phyloP scores from a whole-genome alignment of 2,797 vertebrate species.

The Cottoperca gobio region DNA sequence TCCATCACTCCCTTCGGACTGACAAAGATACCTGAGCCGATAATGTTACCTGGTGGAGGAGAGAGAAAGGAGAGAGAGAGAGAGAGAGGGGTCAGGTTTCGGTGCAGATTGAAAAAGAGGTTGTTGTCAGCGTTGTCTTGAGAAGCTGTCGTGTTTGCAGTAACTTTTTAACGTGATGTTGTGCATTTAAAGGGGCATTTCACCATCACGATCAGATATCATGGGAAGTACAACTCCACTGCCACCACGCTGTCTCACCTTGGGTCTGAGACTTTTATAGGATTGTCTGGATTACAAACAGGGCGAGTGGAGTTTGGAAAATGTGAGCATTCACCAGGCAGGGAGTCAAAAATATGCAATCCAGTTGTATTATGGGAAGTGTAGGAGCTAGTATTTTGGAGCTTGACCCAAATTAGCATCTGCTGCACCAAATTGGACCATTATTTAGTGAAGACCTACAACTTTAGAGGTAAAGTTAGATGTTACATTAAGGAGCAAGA shows the following conservation, averaged over 20 bases:
- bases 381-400: not conserved
- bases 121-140: not conserved
- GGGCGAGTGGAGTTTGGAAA: not conserved
- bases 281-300: not conserved
- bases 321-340: too few relatives aligned
- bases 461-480: not conserved
- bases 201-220: not conserved
- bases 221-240: too few relatives aligned
- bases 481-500: not conserved
- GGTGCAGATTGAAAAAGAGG: not conserved
- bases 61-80: not conserved
- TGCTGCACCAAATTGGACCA: not conserved
- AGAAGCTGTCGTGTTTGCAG: not conserved
- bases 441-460: not conserved
- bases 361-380: not conserved
- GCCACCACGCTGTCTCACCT: too few relatives aligned
- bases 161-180: not conserved
- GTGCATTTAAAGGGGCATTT: not conserved
- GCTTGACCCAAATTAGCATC: not conserved
- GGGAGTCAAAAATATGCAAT: not conserved
- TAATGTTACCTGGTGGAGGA: slow-evolving; percentile 91
- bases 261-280: too few relatives aligned
- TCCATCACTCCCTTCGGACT: slow-evolving; percentile 95
- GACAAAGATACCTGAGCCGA: slow-evolving; percentile 95
- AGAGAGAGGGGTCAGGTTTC: not conserved